Base-by-base conservation (phyloP, 2,797 vertebrate genomes). In the Coranthus polyacanthus region DNA sequence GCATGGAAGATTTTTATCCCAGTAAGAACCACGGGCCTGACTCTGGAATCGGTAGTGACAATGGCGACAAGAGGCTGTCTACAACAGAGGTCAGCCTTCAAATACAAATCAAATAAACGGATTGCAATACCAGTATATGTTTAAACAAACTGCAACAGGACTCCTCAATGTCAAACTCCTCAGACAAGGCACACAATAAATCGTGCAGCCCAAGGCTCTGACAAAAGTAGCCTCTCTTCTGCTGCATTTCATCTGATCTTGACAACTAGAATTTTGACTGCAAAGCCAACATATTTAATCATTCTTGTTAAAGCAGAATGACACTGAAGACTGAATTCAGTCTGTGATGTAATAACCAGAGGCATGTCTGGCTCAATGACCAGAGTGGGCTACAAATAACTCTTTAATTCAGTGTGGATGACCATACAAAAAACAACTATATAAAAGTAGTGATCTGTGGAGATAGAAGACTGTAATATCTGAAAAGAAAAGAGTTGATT, bases 11-110 rank as follows among this genome's bases (percentile, higher is more conserved):
- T 88, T 96, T 99, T 70, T 99, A 99, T 89, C 97, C 96, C 46
- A 97, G 92, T 93, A 99, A 98, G 92, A 99, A 97, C 79, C 98
- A 98, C 6, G 98, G 98, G 20, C 96, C 97, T 56, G 98, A 99
- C 87, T 99, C 98, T 76, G 98, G 98, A 85, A 99, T 99, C 49
- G 97, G 98, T 68, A 99, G 98, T 81, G 98, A 99, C 92, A 99
- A 98, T 73, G 98, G 98, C 2, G 98, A 99, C 89, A 99, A 99
- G 90, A 95, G 98, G 61, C 92, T 99, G 45, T 98, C 97, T 15
- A 96, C 98, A 56, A 98, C 97, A 26, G 97, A 99, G 96, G 98
- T 98, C 56, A 86, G 89, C 58, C 16, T 50, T 68, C 46, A 66
- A 18, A 41, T 46, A 6, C 29, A 18, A 9, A 29, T 26, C 24